These are phyloP conservation scores for Tenthredo scrophulariae DNA, from an alignment of 2,888 invertebrate genomes.

Conservation along the genomic window DNA sequence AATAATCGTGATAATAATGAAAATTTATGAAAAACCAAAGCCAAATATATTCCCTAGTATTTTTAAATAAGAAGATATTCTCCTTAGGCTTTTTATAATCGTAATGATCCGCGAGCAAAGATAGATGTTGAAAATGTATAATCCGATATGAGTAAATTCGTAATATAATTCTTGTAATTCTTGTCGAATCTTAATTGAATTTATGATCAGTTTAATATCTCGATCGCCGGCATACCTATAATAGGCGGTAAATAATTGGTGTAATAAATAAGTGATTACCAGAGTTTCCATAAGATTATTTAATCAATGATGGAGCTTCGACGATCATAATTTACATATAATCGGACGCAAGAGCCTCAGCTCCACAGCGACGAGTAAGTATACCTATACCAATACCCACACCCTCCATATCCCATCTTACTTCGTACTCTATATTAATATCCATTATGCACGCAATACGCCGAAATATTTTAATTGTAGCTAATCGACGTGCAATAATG, in stretches of 20 bases:
- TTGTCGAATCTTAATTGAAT: constrained; percentile 68
- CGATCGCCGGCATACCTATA: constrained; percentile 66
- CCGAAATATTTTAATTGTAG: constrained; percentile 78
- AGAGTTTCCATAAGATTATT: constrained; percentile 70
- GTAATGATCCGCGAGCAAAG: background rate
- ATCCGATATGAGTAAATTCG: constrained; percentile 70
- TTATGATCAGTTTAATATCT: constrained; percentile 65
- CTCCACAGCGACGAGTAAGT: background rate
- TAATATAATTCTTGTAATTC: constrained; percentile 59
- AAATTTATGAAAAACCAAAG: background rate
- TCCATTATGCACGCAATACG: constrained; percentile 76
- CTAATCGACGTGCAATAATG: constrained; percentile 78
- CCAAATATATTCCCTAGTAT: background rate
- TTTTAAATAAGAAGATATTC: background rate
- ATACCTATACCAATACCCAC: constrained; percentile 5
- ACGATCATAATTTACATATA: constrained; percentile 72
- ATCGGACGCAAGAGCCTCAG: constrained; percentile 40
- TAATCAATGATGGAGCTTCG: constrained; percentile 74
- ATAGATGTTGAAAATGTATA: constrained; percentile 55
- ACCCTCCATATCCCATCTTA: background rate
- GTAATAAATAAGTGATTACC: constrained; percentile 77
- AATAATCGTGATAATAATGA: background rate
- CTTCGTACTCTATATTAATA: constrained; percentile 74
- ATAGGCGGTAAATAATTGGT: constrained; percentile 74
- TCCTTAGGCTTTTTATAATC: background rate